A percentile compares a stretch with the other conserved stretches of the same genome.
phyloP scores from a whole-genome alignment of 1,140 invertebrate species.

The Lordiphosa collinella region DNA sequence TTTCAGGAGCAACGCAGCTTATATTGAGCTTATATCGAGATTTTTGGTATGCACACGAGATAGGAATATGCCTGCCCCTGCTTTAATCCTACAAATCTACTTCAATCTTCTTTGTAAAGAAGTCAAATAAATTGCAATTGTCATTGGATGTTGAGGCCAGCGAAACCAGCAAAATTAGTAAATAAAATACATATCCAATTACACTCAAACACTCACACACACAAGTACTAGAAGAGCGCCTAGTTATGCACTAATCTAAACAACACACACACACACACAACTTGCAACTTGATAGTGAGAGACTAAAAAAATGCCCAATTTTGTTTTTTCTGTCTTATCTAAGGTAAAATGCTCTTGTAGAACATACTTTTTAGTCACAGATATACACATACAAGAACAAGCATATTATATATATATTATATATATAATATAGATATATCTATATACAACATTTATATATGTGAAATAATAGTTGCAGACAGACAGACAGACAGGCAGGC shows the following conservation, averaged over 20 bases:
- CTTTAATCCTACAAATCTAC: no score
- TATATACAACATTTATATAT: slow-evolving; percentile 46
- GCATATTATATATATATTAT: slow-evolving; percentile 40
- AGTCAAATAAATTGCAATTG: background rate
- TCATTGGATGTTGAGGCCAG: slow-evolving; percentile 12
- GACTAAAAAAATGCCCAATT: no score
- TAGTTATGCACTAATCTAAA: no score
- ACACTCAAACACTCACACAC: slow-evolving; percentile 9
- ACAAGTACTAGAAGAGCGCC: background rate
- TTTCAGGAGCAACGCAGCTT: no score
- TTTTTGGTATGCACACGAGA: no score
- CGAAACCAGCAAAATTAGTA: slow-evolving; percentile 20
- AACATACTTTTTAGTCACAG: slow-evolving; percentile 3
- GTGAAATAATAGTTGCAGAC: slow-evolving; percentile 37
- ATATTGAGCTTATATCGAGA: no score
- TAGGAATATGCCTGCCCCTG: no score
- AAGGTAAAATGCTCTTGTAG: no score
- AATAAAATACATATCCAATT: slow-evolving; percentile 37
- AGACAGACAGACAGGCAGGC: slow-evolving; percentile 15
- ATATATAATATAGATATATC: slow-evolving; percentile 51
- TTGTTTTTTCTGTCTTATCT: no score
- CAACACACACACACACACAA: no score
- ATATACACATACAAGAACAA: slow-evolving; percentile 14
- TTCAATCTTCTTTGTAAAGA: no score
- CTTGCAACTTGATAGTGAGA: no score